These are phyloP conservation scores for Peromyscus nudipes DNA, from an alignment of 2,797 vertebrate genomes.

Conservation along the genomic window DNA sequence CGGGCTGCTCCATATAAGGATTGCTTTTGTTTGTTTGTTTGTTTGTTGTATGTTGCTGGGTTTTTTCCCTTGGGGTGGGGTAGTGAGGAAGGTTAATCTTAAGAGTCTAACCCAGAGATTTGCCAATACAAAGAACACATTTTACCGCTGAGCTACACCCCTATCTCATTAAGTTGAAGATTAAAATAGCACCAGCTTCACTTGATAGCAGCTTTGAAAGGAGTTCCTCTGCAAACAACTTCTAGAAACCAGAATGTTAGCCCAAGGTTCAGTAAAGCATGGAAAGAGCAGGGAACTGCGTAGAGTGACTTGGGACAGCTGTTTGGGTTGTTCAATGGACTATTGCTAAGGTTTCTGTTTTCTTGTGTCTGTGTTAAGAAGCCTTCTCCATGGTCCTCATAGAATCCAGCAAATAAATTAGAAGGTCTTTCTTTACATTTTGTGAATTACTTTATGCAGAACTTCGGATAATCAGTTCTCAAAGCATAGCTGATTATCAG, in stretches of 20 bases:
- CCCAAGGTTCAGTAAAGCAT: not conserved
- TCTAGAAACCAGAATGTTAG: not conserved
- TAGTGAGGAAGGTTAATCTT: not conserved
- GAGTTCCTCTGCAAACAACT: not conserved
- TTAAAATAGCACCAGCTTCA: not conserved
- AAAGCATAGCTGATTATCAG: not conserved
- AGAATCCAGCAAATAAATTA: not conserved
- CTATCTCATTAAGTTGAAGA: not conserved
- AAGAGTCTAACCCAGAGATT: not conserved
- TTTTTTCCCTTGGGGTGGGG: not conserved
- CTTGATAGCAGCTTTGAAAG: not conserved
- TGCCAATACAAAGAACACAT: not conserved
- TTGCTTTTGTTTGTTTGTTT: not conserved
- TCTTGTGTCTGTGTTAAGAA: not conserved
- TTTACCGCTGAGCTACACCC: too few species aligned
- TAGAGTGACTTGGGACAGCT: not conserved
- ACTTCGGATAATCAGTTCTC: not conserved
- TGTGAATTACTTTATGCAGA: not conserved
- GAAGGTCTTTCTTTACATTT: not conserved
- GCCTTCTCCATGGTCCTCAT: not conserved
- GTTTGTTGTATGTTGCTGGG: not conserved
- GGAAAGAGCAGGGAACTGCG: not conserved
- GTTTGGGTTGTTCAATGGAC: not conserved
- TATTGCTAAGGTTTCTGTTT: not conserved
- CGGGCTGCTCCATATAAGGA: not conserved